Conservation (phyloP, 2,888 invertebrate genomes). For the Baronia brevicornis region DNA sequence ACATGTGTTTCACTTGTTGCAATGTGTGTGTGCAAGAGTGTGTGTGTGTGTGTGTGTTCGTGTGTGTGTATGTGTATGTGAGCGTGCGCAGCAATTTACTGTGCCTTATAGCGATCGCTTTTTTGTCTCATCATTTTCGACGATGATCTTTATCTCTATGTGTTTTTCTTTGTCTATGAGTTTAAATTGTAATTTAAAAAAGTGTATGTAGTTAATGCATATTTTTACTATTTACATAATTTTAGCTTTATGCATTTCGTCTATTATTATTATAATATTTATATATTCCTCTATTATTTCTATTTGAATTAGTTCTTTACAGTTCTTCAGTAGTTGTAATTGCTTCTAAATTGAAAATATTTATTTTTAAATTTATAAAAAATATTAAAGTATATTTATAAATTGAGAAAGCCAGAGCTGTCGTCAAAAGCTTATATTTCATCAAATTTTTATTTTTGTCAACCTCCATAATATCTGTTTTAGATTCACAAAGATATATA, state of each 20-base stretch:
- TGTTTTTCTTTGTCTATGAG: slow-evolving; percentile 15
- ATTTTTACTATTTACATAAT: too few relatives aligned
- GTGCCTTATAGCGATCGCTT: slow-evolving; percentile 24
- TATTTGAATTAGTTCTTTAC: too few relatives aligned
- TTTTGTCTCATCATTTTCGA: slow-evolving; percentile 23
- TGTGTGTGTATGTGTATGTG: slow-evolving; percentile 8
- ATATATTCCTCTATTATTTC: too few relatives aligned
- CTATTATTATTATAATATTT: too few relatives aligned
- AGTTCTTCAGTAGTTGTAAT: too few relatives aligned
- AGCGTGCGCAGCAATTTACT: slow-evolving; percentile 11
- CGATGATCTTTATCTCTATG: slow-evolving; percentile 24
- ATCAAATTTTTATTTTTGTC: too few relatives aligned
- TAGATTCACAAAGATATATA: too few relatives aligned
- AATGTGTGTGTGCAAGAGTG: slow-evolving; percentile 6
- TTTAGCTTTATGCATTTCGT: too few relatives aligned
- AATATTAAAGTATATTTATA: not conserved
- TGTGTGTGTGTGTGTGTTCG: slow-evolving; percentile 6
- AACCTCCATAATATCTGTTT: too few relatives aligned
- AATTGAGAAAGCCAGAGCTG: too few relatives aligned
- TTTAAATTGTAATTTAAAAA: slow-evolving; percentile 3
- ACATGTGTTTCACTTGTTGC: not conserved
- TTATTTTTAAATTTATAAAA: not conserved
- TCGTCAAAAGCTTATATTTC: too few relatives aligned
- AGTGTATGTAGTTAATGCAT: not conserved
- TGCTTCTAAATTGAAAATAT: too few relatives aligned